Evolutionary conservation across 2,888 invertebrate genomes (phyloP).

Genomic region (Scrobipalpa costella): DNA sequence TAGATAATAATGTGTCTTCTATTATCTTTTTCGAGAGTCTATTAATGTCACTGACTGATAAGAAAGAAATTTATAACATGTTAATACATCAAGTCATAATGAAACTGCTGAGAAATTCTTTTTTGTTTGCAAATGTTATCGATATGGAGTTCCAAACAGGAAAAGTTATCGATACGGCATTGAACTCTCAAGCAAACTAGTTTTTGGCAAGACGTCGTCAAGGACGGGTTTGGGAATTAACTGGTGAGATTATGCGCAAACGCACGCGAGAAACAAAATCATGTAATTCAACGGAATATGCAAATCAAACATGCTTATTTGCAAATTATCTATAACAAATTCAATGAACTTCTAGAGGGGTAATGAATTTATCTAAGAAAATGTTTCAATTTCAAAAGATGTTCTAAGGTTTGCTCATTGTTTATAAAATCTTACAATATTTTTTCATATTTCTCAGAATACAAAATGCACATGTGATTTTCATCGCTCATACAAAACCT

Average conservation of each 20-base stretch:
- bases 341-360: no score
- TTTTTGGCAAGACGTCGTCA: conserved; percentile 56
- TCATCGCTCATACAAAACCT: no score
- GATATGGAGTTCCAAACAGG: background rate
- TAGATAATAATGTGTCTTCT: conserved; percentile 7
- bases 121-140: background rate
- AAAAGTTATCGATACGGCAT: conserved; percentile 42
- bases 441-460: no score
- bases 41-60: conserved; percentile 41
- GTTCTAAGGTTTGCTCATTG: no score
- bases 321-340: no score
- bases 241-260: conserved; percentile 43
- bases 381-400: no score
- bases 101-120: background rate
- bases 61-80: conserved; percentile 25
- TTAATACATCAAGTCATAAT: background rate
- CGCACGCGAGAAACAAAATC: background rate
- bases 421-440: no score
- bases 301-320: no score
- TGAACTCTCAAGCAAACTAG: conserved; percentile 72
- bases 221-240: conserved; percentile 38
- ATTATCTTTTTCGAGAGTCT: conserved; percentile 30
- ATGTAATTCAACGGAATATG: background rate
- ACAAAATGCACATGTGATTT: no score
- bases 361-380: no score